These are phyloP conservation scores for Galendromus occidentalis DNA, from an alignment of 1,140 invertebrate species.

Conservation along the genomic window DNA sequence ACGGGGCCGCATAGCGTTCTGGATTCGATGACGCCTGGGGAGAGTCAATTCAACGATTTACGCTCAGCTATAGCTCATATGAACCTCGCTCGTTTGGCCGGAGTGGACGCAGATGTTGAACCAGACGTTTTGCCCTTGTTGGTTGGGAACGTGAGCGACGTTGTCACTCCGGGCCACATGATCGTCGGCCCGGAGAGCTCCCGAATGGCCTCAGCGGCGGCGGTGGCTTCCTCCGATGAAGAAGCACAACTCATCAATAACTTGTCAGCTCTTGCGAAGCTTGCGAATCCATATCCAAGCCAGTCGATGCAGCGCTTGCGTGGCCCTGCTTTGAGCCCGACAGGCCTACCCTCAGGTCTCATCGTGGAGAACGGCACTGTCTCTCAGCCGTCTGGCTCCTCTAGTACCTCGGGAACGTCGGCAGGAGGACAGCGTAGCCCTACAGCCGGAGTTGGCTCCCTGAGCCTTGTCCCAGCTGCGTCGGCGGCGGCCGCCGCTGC, in stretches of 20 bases:
- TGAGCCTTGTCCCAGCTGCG: too few relatives aligned
- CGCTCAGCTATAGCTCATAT: constrained; percentile 17
- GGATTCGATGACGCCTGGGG: not conserved
- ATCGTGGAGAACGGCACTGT: too few relatives aligned
- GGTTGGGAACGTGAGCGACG: constrained; percentile 39
- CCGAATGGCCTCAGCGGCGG: constrained; percentile 28
- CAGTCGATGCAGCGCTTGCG: not conserved
- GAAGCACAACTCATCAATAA: constrained; percentile 51
- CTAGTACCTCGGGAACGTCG: constrained; percentile 7
- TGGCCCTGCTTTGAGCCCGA: not conserved
- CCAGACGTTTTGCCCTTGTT: constrained; percentile 25
- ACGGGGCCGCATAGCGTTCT: not conserved
- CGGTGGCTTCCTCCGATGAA: constrained; percentile 14
- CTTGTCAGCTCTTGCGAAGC: constrained; percentile 62
- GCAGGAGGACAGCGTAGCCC: not conserved
- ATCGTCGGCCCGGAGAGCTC: constrained; percentile 41
- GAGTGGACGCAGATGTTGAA: constrained; percentile 14
- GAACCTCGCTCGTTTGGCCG: constrained; percentile 18
- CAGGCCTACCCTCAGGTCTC: not conserved
- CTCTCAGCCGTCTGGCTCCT: not conserved
- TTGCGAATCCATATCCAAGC: constrained; percentile 28
- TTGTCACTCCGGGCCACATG: constrained; percentile 23
- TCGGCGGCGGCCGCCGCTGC: not conserved
- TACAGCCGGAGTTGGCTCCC: not conserved
- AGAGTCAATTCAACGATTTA: not conserved